Evolutionary conservation across 2,888 invertebrate species (phyloP), one percentile per base, ranked within the genome.

Genomic region (Cantharis lateralis): DNA sequence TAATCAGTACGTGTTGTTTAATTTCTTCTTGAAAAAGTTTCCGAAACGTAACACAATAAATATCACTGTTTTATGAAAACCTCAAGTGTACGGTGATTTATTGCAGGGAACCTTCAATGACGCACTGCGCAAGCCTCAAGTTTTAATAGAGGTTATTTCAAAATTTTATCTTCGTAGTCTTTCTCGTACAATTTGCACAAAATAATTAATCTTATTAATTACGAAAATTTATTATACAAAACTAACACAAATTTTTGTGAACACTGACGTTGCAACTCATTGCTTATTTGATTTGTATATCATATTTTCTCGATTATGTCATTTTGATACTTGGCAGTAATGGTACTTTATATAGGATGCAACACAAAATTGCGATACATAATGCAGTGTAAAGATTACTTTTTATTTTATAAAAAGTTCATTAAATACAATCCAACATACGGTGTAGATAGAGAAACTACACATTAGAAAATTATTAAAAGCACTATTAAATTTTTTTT

Each of bases 1-100:
- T 92, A 93, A 93, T 93, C 93, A 92, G 92, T 91, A 92, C 93
- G 93, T 92, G 90, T 90, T 90, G 91, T 90, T 89, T 91, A 91
- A 91, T 89, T 91, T 90, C 78, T 79, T 76, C 80, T 76, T 76
- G 71, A 76, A 63, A 81, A 66, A 82, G 77, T 81, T 82, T 79
- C 80, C 79, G 78, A 81, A 83, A 82, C 83, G 64, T 78, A 82
- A 82, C 82, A 81, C 82, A 82, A 80, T 83, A 81, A 81, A 77
- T 80, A 82, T 82, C 82, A 66, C 64, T 83, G 84, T 83, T 83
- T 81, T 82, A 82, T 81, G 80, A 83, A 48, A 83, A 81, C 82
- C 83, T 83, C 84, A 83, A 83, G 84, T 83, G 78, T 78, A 77
- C 81, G 80, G 76, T 79, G 79, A 79, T 79, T 80, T 78, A 75